Evolutionary conservation across 2,797 vertebrate species (phyloP).

Genomic region (Silurus aristotelis): DNA sequence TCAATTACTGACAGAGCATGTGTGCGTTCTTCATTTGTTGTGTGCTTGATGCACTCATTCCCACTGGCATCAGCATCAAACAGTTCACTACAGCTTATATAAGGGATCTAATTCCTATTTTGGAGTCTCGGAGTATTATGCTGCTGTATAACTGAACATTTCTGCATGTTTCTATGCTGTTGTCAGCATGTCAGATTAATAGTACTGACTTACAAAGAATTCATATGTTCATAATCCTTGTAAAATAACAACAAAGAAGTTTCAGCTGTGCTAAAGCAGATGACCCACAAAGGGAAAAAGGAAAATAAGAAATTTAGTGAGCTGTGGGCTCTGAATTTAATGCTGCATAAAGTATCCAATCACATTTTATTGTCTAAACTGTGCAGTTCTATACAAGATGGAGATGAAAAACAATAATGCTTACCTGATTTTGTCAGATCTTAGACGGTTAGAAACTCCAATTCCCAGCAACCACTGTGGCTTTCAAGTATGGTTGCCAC

Average conservation of each 20-base stretch:
- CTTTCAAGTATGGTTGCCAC: too few species aligned
- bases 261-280: background rate
- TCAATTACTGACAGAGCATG: conserved; percentile 38
- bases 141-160: conserved; percentile 15
- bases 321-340: background rate
- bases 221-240: background rate
- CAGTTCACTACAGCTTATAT: conserved; percentile 41
- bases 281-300: background rate
- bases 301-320: background rate
- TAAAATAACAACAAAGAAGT: background rate
- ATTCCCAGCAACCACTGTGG: too few species aligned
- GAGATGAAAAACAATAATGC: too few species aligned
- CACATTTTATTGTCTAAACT: background rate
- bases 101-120: conserved; percentile 35
- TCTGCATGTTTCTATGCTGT: conserved; percentile 12
- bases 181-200: conserved; percentile 33
- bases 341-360: background rate
- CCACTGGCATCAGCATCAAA: conserved; percentile 26
- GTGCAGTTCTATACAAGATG: background rate
- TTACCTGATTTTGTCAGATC: too few species aligned
- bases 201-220: conserved; percentile 24
- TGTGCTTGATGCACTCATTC: conserved; percentile 29
- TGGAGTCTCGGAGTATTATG: conserved; percentile 24
- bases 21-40: conserved; percentile 25
- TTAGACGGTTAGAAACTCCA: too few species aligned